Conservation (phyloP, 2,797 vertebrate species). For the Acrocephalus scirpaceus region DNA sequence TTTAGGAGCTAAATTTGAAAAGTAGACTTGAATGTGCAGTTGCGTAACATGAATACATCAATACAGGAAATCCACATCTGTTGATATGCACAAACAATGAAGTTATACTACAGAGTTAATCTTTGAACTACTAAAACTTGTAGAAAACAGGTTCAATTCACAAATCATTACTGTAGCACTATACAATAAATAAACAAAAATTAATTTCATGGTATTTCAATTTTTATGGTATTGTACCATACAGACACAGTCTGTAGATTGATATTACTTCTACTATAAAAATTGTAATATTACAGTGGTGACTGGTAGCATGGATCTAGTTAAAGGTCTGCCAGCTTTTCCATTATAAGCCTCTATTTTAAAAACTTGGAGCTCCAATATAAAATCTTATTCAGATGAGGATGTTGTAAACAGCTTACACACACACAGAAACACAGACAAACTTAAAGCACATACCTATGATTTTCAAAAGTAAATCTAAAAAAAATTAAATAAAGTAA, state of each 20-base stretch:
- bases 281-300: neutral
- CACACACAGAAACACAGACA: neutral
- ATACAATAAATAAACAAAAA: conserved; percentile 47
- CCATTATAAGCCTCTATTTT: neutral
- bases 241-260: neutral
- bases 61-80: neutral
- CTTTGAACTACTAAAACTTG: neutral
- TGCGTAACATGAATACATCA: neutral
- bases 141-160: conserved; percentile 7
- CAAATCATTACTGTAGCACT: neutral
- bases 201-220: conserved; percentile 57
- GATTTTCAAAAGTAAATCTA: neutral
- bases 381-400: neutral
- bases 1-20: neutral
- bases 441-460: neutral
- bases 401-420: neutral
- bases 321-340: conserved; percentile 21
- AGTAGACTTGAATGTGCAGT: neutral
- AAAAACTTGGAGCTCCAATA: neutral
- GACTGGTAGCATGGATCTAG: neutral
- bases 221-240: conserved; percentile 37
- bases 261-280: conserved; percentile 39
- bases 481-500: neutral
- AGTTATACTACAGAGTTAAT: neutral
- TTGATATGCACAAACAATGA: neutral